Evolutionary conservation across 2,888 invertebrate genomes (phyloP).

Genomic region (Ephialtes manifestator): DNA sequence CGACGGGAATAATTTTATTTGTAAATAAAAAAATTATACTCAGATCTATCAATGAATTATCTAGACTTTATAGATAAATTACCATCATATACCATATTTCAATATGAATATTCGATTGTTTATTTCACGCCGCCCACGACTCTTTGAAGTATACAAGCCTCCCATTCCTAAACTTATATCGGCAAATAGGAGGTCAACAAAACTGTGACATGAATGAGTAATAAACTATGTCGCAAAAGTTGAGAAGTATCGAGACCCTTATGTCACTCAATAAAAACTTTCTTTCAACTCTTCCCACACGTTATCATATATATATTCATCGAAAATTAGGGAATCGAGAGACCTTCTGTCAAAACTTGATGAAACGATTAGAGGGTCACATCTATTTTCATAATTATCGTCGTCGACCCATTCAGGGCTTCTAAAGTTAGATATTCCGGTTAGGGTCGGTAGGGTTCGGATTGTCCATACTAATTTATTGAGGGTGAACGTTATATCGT

Average conservation of each 20-base stretch:
- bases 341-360: neutral
- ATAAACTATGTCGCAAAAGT: neutral
- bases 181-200: neutral
- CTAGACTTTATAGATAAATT: neutral
- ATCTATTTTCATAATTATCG: neutral
- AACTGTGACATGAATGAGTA: slow-evolving; percentile 2
- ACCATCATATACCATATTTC: neutral
- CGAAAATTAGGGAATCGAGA: neutral
- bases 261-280: neutral
- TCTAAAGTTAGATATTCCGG: neutral
- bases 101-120: neutral
- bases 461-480: slow-evolving; percentile 32
- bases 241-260: neutral
- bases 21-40: neutral
- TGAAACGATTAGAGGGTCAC: slow-evolving; percentile 4
- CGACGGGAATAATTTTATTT: neutral
- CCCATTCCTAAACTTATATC: neutral
- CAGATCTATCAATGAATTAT: neutral
- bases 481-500: slow-evolving; percentile 20
- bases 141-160: neutral
- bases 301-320: neutral
- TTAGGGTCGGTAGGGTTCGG: neutral
- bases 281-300: neutral
- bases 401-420: neutral
- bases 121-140: neutral